phyloP scores from a whole-genome alignment of 2,113 vertebrate genomes.

The Brienomyrus brachyistius region DNA sequence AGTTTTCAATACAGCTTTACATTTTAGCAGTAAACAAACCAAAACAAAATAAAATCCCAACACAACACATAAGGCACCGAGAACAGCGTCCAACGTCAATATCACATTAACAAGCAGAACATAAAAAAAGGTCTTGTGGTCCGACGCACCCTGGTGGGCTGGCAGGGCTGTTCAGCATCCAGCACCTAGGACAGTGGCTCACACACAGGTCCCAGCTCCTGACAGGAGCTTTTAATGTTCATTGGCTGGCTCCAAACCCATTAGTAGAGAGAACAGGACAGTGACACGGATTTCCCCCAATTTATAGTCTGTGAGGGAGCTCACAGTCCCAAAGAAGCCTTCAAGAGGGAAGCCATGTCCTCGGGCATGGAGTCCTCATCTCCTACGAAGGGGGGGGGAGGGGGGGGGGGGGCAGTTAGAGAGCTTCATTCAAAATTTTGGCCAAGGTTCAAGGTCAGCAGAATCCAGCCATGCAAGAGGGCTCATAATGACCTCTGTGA shows the following conservation, averaged over 20 bases:
- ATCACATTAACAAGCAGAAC: neutral
- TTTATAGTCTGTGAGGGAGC: neutral
- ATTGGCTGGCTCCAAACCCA: neutral
- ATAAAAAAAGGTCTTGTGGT: neutral
- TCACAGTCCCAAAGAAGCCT: slow-evolving; percentile 38
- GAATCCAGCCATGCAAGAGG: neutral
- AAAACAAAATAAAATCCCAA: neutral
- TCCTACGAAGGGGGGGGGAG: slow-evolving; percentile 19
- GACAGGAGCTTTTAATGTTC: neutral
- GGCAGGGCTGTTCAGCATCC: neutral
- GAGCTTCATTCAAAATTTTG: neutral
- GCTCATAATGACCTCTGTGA: neutral
- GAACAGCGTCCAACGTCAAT: neutral
- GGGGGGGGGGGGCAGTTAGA: neutral
- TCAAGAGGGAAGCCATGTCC: slow-evolving; percentile 40
- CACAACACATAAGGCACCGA: slow-evolving; percentile 18
- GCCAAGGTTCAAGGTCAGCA: neutral
- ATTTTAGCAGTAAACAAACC: slow-evolving; percentile 4
- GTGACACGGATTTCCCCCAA: neutral
- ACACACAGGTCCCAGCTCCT: neutral
- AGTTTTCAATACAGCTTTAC: neutral
- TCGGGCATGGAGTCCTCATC: slow-evolving; percentile 38
- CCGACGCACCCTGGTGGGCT: neutral
- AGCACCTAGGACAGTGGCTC: neutral
- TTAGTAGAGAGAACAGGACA: neutral